Evolutionary conservation across 2,888 invertebrate genomes (phyloP), one percentile per base, ranked within the genome.

Genomic region (Clepsis dumicolana): DNA sequence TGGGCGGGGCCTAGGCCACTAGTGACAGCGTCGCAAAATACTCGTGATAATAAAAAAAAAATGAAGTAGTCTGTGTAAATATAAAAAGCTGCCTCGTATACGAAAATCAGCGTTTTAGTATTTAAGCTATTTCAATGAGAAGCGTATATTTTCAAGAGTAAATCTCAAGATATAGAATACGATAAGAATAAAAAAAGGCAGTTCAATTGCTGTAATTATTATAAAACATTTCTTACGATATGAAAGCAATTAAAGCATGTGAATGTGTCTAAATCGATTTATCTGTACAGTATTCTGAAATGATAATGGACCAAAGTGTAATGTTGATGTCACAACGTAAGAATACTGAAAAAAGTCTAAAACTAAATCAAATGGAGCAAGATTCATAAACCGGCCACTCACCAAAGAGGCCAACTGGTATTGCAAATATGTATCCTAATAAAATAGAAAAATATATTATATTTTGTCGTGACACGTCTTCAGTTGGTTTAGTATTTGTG

Each of bases 351-450:
- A 79, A 81, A 81, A 72, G 72, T 76, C 82, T 84, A 84, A 63
- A 78, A 81, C 81, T 84, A 86, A 83, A 82, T 78, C 75, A 79
- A 82, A 81, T 77, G 73, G 77, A 72, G 64, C 67, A 77, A 76
- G 74, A 73, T 72, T 70, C n/a, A 67, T 72, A 35, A 79, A 79
- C 85, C 83, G 82, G 89, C 88, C 90, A 93, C 93, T 93, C 93
- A 93, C 93, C 93, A 92, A 84, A 72, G 91, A 89, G 91, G 92
- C 90, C 89, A 91, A 85, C 92, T 92, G 92, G 90, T 89, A 89
- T 91, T 91, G 91, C 88, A 91, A 91, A 91, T 85, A 93, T 76
- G 91, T 87, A 87, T 93, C 93, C 93, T 93, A 90, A 87, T 88
- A 77, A 84, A 89, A 90, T 87, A 88, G 84, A 92, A 90, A 90